Evolutionary conservation across 2,888 invertebrate species (phyloP), one percentile per base, ranked within the genome.

Genomic region (Bugula neritina): DNA sequence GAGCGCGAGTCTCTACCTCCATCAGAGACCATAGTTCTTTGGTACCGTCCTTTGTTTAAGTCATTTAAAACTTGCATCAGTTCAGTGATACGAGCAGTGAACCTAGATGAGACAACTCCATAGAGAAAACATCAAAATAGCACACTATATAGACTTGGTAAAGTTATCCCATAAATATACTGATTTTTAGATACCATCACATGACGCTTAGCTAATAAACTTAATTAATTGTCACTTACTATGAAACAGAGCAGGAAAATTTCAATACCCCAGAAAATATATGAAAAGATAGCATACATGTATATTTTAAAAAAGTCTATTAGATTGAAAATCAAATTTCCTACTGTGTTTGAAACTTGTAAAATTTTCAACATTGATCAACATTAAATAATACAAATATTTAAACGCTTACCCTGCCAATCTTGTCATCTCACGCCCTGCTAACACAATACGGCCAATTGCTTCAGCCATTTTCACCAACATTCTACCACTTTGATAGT

Each of bases 401-500:
- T n/a, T n/a, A n/a, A n/a, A n/a, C n/a, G n/a, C 63, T 29, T 31
- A 63, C 63, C 63, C 63, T 34, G 97, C 94, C 74, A 98, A 86
- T 75, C 94, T 89, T 21, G 95, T 94, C 86, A 99, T 87, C 84
- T 99, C 97, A 72, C 97, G 88, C 0, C 97, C 97, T 0, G 98
- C 97, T 75, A 97, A 86, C 0, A 98, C 94, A 69, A 98, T 87
- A 55, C 98, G 89, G 0, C 98, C 98, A 78, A 98, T 94, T 1
- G 98, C 97, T 85, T 97, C 96, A 1, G 98, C 97, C 86, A 99
- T 88, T 81, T 96, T 95, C 5, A 95, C 90, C 80, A 96, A 85
- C 94, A 96, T 95, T 54, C 98, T 89, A 0, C 98, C 99, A 86
- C 93, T 95, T 25, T 94, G 93, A 86, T 99, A 99, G 84, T 99